Percentiles rank a stretch among this genome's conserved stretches.
phyloP scores from a whole-genome alignment of 1,140 invertebrate genomes.

The Ditylenchus dipsaci region DNA sequence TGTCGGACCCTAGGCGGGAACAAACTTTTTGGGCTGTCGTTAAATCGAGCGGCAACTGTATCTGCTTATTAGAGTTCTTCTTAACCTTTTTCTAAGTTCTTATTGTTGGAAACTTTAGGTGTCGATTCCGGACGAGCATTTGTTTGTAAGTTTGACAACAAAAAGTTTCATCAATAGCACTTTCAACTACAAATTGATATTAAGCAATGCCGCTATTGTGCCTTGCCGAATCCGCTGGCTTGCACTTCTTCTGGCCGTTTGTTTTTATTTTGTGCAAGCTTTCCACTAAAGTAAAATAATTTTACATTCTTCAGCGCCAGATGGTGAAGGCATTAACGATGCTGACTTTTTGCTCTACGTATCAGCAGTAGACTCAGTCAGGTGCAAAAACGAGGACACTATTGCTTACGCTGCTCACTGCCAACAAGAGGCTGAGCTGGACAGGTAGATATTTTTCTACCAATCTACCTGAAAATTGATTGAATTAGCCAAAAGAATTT shows the following conservation, averaged over 20 bases:
- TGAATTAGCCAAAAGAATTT: too few species aligned
- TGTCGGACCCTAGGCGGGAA: too few species aligned
- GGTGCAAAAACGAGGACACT: constrained; percentile 83
- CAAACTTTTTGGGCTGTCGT: too few species aligned
- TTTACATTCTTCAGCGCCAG: not conserved
- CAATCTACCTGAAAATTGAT: too few species aligned
- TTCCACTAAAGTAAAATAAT: too few species aligned
- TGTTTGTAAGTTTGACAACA: constrained; percentile 39
- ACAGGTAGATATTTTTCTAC: too few species aligned
- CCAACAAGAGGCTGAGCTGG: constrained; percentile 78
- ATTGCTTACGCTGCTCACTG: constrained; percentile 97
- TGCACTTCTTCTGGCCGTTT: constrained; percentile 37
- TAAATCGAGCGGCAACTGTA: too few species aligned
- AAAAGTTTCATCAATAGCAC: not conserved
- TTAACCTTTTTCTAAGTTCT: too few species aligned
- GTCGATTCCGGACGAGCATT: constrained; percentile 44
- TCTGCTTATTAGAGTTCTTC: too few species aligned
- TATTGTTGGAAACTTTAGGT: too few species aligned
- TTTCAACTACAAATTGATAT: constrained; percentile 10
- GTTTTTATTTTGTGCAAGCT: not conserved
- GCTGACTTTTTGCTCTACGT: constrained; percentile 85
- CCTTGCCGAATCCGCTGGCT: constrained; percentile 32
- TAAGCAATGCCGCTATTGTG: constrained; percentile 39
- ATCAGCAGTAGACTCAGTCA: constrained; percentile 82
- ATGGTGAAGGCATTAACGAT: constrained; percentile 22